Evolutionary conservation across 1,140 invertebrate species (phyloP), one percentile per base, ranked within the genome.

Genomic region (Drosophila setifemur): DNA sequence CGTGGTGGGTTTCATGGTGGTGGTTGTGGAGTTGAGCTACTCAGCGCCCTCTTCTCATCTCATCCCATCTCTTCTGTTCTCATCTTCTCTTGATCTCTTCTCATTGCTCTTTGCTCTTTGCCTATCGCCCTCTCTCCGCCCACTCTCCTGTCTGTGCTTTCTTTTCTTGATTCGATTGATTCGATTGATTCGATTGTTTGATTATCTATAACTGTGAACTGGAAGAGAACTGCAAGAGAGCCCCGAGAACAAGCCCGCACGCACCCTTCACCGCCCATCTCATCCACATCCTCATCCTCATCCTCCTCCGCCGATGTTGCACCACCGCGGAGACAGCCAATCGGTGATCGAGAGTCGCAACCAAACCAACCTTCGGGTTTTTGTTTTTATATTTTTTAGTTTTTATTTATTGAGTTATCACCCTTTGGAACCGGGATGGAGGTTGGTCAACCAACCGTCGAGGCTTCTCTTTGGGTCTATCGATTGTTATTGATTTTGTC

Each of bases 331-430:
- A 16, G 31, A 14, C 35, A 54, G 35, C 35, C 19, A 60, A 60
- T 23, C 11, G 12, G 7, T 28, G 47, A 14, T 25, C 19, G n/a
- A 33, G 16, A 16, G 18, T 25, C 28, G 53, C 53, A 55, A 55
- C 53, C 53, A 55, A 55, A 55, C 47, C 53, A 55, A 55, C 42
- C 42, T 16, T n/a, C n/a, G n/a, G n/a, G n/a, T n/a, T n/a, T n/a
- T 33, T 29, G 7, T 14, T 33, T 33, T 3, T 33, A 12, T 12
- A 33, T 33, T 33, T 12, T 12, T 33, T 14, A 7, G 11, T 31
- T 31, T 4, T 31, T 33, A 5, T 11, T 33, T 33, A 14, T 14
- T 33, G 0, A 5, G n/a, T 33, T 11, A 14, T 4, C n/a, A 4
- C 9, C n/a, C 11, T 8, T 11, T 4, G 4, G 2, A 11, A 11